A percentile compares a stretch with the other conserved stretches of the same genome.
Conservation (phyloP, 2,797 vertebrate species). For the Malacoctenus gilli region DNA sequence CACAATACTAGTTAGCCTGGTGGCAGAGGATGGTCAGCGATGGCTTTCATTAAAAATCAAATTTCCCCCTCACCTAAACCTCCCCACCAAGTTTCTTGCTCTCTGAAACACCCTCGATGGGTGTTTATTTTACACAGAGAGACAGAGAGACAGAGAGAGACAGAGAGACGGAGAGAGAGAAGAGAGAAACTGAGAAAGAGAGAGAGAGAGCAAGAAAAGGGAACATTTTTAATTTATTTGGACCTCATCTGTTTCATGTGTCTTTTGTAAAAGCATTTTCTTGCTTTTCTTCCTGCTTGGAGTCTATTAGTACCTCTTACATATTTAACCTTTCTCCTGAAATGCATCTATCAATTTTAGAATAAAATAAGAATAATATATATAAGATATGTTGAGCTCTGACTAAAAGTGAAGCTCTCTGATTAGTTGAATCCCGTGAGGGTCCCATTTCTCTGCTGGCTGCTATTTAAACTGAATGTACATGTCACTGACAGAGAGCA, state of each 20-base stretch:
- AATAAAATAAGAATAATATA: conserved; percentile 38
- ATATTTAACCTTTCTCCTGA: conserved; percentile 77
- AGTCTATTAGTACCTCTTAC: conserved; percentile 85
- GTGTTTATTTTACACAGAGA: no score
- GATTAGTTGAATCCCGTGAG: no score
- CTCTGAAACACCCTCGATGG: no score
- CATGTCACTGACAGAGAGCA: conserved; percentile 25
- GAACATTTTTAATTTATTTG: conserved; percentile 85
- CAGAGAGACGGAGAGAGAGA: conserved; percentile 27
- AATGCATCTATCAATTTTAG: conserved; percentile 12
- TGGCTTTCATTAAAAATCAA: no score
- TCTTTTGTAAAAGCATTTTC: conserved; percentile 87
- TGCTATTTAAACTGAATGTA: conserved; percentile 42
- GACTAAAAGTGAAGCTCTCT: conserved; percentile 4
- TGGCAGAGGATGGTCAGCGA: no score
- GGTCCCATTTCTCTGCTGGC: conserved; percentile 12
- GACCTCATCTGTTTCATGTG: conserved; percentile 85
- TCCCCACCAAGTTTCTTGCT: no score
- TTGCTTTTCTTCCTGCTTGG: conserved; percentile 87
- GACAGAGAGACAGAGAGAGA: conserved; percentile 74
- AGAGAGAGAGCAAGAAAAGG: conserved; percentile 13
- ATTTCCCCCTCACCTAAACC: no score
- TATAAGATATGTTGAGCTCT: conserved; percentile 33
- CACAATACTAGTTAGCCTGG: no score
- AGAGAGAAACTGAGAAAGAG: conserved; percentile 37